Percentiles rank a stretch among this genome's conserved stretches.
Evolutionary conservation across 2,888 invertebrate species (phyloP).

Genomic region (Acronicta aceris): DNA sequence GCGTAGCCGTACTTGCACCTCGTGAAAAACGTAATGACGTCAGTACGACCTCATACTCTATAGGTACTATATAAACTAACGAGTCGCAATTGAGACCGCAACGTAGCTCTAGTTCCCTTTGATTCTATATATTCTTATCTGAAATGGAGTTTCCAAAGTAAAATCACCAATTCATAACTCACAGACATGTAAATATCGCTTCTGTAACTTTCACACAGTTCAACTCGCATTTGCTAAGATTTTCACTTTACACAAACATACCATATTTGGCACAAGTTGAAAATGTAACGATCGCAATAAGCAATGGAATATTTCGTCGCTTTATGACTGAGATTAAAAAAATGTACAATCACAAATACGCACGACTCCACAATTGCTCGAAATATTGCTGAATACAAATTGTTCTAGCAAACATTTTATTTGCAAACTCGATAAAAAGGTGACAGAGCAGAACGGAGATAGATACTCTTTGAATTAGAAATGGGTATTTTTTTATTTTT

Average conservation of each 20-base stretch:
- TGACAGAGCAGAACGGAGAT: background rate
- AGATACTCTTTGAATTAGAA: conserved; percentile 24
- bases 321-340: conserved; percentile 2
- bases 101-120: conserved; percentile 9
- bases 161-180: conserved; percentile 23
- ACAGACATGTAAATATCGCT: conserved; percentile 20
- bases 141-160: conserved; percentile 24
- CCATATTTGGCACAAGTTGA: background rate
- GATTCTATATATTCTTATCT: conserved; percentile 32
- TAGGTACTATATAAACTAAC: conserved; percentile 14
- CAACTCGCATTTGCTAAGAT: conserved; percentile 14
- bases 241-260: conserved; percentile 12
- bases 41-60: too few species aligned
- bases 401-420: conserved; percentile 9
- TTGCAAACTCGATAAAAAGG: conserved; percentile 12
- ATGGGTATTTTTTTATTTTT: too few species aligned
- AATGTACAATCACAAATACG: conserved; percentile 15
- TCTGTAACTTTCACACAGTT: conserved; percentile 15
- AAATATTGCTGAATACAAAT: conserved; percentile 22
- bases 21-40: too few species aligned
- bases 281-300: conserved; percentile 10
- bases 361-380: conserved; percentile 19
- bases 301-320: background rate
- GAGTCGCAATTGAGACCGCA: conserved; percentile 15
- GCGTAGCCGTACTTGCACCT: too few species aligned